Conservation (phyloP, 2,888 invertebrate genomes). For the Drosophila neonasuta region DNA sequence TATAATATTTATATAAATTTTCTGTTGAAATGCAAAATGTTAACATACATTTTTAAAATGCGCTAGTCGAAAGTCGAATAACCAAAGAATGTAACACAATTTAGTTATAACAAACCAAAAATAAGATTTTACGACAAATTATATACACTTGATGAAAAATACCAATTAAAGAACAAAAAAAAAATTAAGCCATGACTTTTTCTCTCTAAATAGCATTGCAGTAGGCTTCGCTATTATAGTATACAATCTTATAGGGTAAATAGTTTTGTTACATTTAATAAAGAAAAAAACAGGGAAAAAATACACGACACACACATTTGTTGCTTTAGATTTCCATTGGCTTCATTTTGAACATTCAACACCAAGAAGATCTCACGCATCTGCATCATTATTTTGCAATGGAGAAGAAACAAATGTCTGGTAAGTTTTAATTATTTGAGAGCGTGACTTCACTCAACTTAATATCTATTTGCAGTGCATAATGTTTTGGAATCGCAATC, state of each 20-base stretch:
- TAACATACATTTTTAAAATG: conserved; percentile 65
- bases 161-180: conserved; percentile 61
- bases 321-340: conserved; percentile 25
- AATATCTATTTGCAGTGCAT: conserved; percentile 33
- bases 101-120: conserved; percentile 51
- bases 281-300: conserved; percentile 1
- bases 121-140: conserved; percentile 65
- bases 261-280: conserved; percentile 9
- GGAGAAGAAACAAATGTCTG: conserved; percentile 58
- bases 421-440: conserved; percentile 26
- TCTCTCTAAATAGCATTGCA: conserved; percentile 2
- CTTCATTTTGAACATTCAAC: conserved; percentile 23
- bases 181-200: conserved; percentile 9
- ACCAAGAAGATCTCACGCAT: conserved; percentile 13
- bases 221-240: conserved; percentile 31
- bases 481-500: conserved; percentile 41
- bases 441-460: neutral
- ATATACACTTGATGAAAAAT: conserved; percentile 60
- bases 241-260: neutral
- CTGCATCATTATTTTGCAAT: conserved; percentile 29
- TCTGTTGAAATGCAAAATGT: conserved; percentile 63
- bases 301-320: conserved; percentile 21
- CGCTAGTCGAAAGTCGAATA: conserved; percentile 39
- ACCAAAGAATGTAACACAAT: conserved; percentile 53
- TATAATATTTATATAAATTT: conserved; percentile 65